Conservation (phyloP, 2,797 vertebrate species). For the Hapalemur alaotrensis region DNA sequence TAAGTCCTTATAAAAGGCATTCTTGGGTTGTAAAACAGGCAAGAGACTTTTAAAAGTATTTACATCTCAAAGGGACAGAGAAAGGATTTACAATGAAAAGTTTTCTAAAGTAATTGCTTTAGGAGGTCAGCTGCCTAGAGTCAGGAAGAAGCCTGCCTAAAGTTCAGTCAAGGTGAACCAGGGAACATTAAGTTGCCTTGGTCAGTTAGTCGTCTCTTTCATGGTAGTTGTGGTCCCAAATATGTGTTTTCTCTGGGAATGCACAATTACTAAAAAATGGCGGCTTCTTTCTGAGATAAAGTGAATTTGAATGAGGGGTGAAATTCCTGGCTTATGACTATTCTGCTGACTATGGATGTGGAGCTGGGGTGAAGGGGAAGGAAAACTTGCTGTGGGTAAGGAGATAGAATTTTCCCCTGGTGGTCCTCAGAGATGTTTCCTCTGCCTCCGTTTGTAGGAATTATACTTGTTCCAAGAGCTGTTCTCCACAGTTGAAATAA, state of each 20-base stretch:
- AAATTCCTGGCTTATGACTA: not conserved
- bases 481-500: not conserved
- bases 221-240: not conserved
- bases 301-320: not conserved
- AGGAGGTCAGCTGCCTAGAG: not conserved
- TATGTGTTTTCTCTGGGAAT: not conserved
- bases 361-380: not conserved
- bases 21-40: not conserved
- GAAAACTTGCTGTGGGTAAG: not conserved
- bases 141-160: not conserved
- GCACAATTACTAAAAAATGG: not conserved
- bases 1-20: not conserved
- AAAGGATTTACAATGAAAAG: not conserved
- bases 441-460: not conserved
- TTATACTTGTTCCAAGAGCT: not conserved
- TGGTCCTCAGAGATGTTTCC: not conserved
- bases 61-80: not conserved
- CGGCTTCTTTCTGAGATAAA: not conserved
- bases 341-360: not conserved
- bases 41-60: not conserved
- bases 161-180: not conserved
- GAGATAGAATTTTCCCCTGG: not conserved
- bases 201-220: not conserved
- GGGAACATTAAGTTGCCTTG: not conserved
- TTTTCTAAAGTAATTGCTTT: not conserved